phyloP scores from a whole-genome alignment of 2,113 vertebrate genomes.

The Dipodomys ordii region DNA sequence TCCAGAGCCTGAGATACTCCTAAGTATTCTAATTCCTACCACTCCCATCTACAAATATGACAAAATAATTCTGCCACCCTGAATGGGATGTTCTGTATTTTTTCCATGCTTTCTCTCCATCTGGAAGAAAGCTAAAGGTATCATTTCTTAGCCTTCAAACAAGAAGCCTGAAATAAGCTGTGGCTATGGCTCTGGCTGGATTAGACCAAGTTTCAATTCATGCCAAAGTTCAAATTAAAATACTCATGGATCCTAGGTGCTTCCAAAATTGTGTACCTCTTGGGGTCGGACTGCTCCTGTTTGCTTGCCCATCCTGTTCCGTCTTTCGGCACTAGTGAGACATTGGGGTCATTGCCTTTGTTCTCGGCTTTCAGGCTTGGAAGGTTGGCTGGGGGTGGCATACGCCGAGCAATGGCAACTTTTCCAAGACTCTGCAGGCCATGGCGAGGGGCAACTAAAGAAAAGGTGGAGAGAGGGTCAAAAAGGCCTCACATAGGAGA shows the following conservation, averaged over 20 bases:
- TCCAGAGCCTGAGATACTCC: background rate
- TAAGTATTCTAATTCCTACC: background rate
- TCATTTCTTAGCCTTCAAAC: background rate
- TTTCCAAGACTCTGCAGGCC: constrained; percentile 98
- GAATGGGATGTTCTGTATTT: background rate
- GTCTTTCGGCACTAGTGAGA: constrained; percentile 97
- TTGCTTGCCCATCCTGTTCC: constrained; percentile 99
- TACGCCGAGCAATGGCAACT: constrained; percentile 97
- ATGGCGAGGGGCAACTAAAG: constrained; percentile 95
- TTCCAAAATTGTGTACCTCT: constrained; percentile 88
- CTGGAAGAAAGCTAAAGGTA: background rate
- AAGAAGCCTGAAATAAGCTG: background rate
- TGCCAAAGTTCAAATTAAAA: background rate
- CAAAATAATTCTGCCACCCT: background rate
- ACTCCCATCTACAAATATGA: background rate
- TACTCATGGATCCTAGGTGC: background rate
- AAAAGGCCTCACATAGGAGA: background rate
- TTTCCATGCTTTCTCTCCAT: background rate
- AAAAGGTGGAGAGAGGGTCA: constrained; percentile 51
- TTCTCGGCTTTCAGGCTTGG: constrained; percentile 98
- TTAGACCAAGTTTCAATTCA: background rate
- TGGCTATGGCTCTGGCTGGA: background rate
- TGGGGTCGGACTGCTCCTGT: constrained; percentile 96
- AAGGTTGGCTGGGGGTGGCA: constrained; percentile 97
- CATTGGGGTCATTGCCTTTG: constrained; percentile 98